Base-by-base conservation (phyloP, 2,888 invertebrate genomes). In the Apotomis turbidana region DNA sequence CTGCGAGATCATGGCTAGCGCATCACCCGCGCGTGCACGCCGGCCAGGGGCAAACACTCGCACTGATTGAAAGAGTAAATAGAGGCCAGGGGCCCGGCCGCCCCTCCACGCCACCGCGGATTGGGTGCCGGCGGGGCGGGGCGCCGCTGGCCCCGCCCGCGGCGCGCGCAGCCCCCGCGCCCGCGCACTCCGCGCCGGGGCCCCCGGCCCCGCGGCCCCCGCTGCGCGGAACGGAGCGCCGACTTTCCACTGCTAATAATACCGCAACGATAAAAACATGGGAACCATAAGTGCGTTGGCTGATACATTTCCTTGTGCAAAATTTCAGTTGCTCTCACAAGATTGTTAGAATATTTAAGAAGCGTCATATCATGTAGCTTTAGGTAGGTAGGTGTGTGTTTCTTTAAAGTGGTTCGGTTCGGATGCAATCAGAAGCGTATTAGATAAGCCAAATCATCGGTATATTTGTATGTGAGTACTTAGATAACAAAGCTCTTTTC, bases 1-100 rank as follows among this genome's bases (percentile, higher is more conserved):
- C 92, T 95, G 95, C 89, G 95, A 95, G 90, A 95, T 94, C 95
- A 95, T 94, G 89, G 93, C 93, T 93, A 91, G 91, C 91, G 92
- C 93, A 93, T 93, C 91, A 92, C 92, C 91, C 90, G 93, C 91
- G 91, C 92, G 92, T 92, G 91, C 89, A 92, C 90, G 91, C 91
- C 91, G 90, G 89, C 90, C 91, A 87, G 91, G 89, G 90, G 93
- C 93, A 93, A 93, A 93, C 93, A 93, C 91, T 90, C 90, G 91
- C 93, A 93, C 93, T 94, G 94, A 94, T 94, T 94, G 94, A 93
- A 94, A 94, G 93, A 93, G 93, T 92, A 94, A 94, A 94, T 93
- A 93, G 93, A 90, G 85, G 88, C 88, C 85, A 78, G 89, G 90
- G 93, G 92, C 93, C 87, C 89, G 89, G 77, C 87, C 87, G 86